Conservation (phyloP, 2,888 invertebrate species). For the Anoncus sp. region DNA sequence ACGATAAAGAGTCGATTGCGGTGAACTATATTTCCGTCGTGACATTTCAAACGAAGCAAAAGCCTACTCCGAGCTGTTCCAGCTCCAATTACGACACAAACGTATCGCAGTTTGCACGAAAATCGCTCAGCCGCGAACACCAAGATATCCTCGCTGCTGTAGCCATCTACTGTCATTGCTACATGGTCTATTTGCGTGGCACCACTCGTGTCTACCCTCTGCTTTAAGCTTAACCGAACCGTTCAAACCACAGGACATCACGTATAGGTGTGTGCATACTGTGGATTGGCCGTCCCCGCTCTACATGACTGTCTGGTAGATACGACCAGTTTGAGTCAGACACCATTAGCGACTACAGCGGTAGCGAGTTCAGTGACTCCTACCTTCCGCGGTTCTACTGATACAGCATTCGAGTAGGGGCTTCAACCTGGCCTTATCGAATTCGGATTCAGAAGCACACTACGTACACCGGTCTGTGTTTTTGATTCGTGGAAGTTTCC, state of each 20-base stretch:
- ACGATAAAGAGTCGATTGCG: background rate
- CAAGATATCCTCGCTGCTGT: conserved; percentile 51
- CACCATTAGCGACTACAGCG: conserved; percentile 55
- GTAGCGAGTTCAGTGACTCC: conserved; percentile 10
- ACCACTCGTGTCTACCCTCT: conserved; percentile 40
- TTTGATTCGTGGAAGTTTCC: conserved; percentile 15
- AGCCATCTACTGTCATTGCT: conserved; percentile 4
- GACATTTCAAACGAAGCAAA: background rate
- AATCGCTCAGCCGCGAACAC: conserved; percentile 57
- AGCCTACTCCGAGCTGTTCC: conserved; percentile 18
- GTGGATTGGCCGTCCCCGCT: conserved; percentile 23
- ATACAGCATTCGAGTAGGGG: conserved; percentile 7
- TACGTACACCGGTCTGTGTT: background rate
- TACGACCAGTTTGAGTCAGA: conserved; percentile 51
- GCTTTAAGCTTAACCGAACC: conserved; percentile 50
- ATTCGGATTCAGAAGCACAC: conserved; percentile 13
- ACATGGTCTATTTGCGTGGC: conserved; percentile 50
- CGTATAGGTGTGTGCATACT: conserved; percentile 17
- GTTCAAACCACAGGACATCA: conserved; percentile 47
- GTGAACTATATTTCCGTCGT: background rate
- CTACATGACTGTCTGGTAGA: conserved; percentile 41
- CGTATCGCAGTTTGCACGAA: conserved; percentile 50
- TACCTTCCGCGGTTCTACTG: conserved; percentile 6
- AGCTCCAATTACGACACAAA: conserved; percentile 55
- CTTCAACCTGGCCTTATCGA: conserved; percentile 27